A percentile compares a stretch with the other conserved stretches of the same genome.
phyloP scores from a whole-genome alignment of 2,888 invertebrate species.

The Melieria crassipennis region DNA sequence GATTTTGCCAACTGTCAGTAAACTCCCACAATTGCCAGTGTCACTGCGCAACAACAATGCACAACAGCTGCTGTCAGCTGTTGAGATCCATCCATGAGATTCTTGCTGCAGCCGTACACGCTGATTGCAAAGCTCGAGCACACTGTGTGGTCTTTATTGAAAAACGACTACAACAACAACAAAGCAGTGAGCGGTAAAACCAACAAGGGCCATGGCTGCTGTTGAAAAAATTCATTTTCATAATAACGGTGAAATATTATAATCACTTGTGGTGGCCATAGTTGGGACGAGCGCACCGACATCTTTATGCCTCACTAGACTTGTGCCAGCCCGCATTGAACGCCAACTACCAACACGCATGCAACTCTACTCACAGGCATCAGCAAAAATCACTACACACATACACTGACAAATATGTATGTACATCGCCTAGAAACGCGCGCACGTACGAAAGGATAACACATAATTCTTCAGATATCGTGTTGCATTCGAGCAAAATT shows the following conservation, averaged over 20 bases:
- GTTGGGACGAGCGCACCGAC: slow-evolving; percentile 7
- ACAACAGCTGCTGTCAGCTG: slow-evolving; percentile 25
- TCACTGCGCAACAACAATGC: neutral
- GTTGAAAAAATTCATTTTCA: slow-evolving; percentile 27
- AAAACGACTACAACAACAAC: neutral
- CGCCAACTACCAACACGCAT: neutral
- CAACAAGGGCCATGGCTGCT: slow-evolving; percentile 24
- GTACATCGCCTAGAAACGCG: too few relatives aligned
- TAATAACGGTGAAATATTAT: slow-evolving; percentile 59
- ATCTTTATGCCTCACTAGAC: slow-evolving; percentile 2
- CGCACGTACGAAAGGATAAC: neutral
- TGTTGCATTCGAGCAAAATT: slow-evolving; percentile 33
- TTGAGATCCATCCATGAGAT: neutral
- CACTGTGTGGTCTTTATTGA: slow-evolving; percentile 38
- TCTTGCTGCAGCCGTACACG: too few relatives aligned
- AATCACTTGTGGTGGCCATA: slow-evolving; percentile 40
- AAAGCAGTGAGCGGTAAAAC: neutral
- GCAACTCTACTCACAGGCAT: too few relatives aligned
- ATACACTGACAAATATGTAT: too few relatives aligned
- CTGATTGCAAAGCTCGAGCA: slow-evolving; percentile 2
- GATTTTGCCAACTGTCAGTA: slow-evolving; percentile 23
- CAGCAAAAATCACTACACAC: too few relatives aligned
- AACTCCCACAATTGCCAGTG: slow-evolving; percentile 25
- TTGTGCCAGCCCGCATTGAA: slow-evolving; percentile 8
- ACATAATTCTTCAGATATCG: slow-evolving; percentile 28